Evolutionary conservation across 2,797 vertebrate species (phyloP).

Genomic region (Tokudaia tokunoshimensis): DNA sequence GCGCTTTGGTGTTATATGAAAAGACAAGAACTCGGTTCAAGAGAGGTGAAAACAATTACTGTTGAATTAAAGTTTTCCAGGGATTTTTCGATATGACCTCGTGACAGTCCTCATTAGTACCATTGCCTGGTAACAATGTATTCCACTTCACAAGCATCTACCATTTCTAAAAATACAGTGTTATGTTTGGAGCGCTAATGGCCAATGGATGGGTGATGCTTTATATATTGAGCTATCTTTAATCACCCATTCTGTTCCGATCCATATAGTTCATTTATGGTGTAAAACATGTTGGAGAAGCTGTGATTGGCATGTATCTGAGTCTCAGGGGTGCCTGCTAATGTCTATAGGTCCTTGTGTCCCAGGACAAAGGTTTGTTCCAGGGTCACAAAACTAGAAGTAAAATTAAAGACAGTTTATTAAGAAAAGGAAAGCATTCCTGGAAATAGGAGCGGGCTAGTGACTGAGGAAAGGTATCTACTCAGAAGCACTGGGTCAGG

Average conservation of each 20-base stretch:
- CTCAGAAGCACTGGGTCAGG: neutral
- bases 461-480: neutral
- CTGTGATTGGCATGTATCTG: neutral
- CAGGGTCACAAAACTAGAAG: neutral
- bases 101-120: neutral
- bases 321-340: neutral
- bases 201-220: neutral
- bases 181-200: neutral
- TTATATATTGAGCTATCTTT: neutral
- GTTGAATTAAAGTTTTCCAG: neutral
- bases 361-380: neutral
- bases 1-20: neutral
- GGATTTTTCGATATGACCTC: neutral
- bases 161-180: neutral
- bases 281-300: neutral
- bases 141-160: neutral
- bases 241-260: neutral
- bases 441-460: neutral
- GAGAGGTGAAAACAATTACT: neutral
- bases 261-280: accelerated
- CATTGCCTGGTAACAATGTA: neutral
- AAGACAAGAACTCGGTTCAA: neutral
- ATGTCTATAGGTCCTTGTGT: neutral
- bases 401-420: neutral
- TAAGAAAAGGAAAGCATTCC: neutral